Evolutionary conservation across 1,140 invertebrate species (phyloP), one percentile per base, ranked within the genome.

Genomic region (Battus philenor): DNA sequence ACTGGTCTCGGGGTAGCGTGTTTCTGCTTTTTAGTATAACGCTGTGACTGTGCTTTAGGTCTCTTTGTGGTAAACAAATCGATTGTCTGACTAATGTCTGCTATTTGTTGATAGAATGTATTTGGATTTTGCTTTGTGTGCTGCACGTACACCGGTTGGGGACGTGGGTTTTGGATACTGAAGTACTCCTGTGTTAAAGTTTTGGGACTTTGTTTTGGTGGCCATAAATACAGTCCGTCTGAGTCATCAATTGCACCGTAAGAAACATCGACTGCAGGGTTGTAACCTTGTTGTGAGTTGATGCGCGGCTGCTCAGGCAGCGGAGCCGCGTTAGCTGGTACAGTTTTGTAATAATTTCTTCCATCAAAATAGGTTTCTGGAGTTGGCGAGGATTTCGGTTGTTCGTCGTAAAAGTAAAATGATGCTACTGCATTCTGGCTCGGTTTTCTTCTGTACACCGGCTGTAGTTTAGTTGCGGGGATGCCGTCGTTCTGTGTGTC

Each of bases 371-470:
- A 86, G 1, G 71, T 59, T 12, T 75, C 68, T 31, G 55, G 86
- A 48, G 60, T 47, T 30, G 51, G 77, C 41, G 54, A 78, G 20
- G 51, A 79, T 64, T 68, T 88, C 36, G 70, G 87, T 47, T 86
- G 84, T 54, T 89, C 88, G 45, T 90, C 88, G 48, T 88, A 89
- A 65, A 87, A 89, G 54, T 89, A 90, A 58, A 88, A 88, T 10
- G 89, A 87, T 18, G 86, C 75, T 10, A 88, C 72, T 18, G 75
- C 74, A 48, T 87, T 80, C 17, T 86, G 78, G 30, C 76, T 86
- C 17, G 79, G 79, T 56, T 74, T 84, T 13, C 68, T 71, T 38
- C 76, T 81, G 44, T 76, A 85, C 5, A 86, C 74, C 0, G 81
- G 80, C 55, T 86, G 87, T 45, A 83, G 43, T 68, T 87, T 84